Percentiles rank a stretch among this genome's conserved stretches.
Evolutionary conservation across 2,888 invertebrate species (phyloP).

Genomic region (Ischnus inquisitorius): DNA sequence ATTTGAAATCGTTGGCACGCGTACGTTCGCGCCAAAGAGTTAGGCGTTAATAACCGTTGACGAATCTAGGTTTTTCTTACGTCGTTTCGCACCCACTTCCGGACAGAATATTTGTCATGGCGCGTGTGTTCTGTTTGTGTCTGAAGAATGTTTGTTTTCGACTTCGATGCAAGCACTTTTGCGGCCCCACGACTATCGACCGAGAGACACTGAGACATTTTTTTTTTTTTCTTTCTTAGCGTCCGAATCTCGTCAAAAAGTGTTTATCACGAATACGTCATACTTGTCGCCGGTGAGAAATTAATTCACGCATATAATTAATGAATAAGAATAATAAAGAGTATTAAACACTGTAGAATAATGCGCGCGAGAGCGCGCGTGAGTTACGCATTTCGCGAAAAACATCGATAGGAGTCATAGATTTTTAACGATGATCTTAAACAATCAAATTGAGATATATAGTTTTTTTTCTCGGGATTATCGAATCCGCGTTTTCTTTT

Average conservation of each 20-base stretch:
- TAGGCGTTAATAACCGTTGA: conserved; percentile 3
- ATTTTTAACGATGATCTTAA: conserved; percentile 4
- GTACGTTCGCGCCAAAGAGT: conserved; percentile 19
- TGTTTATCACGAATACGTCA: conserved; percentile 18
- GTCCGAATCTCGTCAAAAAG: not conserved
- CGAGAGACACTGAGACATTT: conserved; percentile 6
- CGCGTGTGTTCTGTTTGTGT: not conserved
- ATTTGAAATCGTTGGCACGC: conserved; percentile 5
- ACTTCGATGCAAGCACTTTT: not conserved
- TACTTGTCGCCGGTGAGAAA: conserved; percentile 38
- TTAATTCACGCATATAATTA: conserved; percentile 35
- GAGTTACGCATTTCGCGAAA: not conserved
- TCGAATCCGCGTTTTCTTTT: conserved; percentile 24
- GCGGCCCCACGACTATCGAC: not conserved
- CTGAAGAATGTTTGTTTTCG: not conserved
- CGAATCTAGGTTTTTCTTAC: not conserved
- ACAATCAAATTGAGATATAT: conserved; percentile 1
- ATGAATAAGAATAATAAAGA: conserved; percentile 15
- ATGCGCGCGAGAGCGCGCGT: not conserved
- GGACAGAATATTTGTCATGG: not conserved
- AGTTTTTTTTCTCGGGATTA: conserved; percentile 45
- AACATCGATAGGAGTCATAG: conserved; percentile 9
- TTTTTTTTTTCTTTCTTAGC: not conserved
- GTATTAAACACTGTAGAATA: not conserved
- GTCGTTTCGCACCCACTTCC: not conserved